These are phyloP conservation scores for Mactromeris polynyma DNA, from an alignment of 2,888 invertebrate genomes.

Conservation along the genomic window DNA sequence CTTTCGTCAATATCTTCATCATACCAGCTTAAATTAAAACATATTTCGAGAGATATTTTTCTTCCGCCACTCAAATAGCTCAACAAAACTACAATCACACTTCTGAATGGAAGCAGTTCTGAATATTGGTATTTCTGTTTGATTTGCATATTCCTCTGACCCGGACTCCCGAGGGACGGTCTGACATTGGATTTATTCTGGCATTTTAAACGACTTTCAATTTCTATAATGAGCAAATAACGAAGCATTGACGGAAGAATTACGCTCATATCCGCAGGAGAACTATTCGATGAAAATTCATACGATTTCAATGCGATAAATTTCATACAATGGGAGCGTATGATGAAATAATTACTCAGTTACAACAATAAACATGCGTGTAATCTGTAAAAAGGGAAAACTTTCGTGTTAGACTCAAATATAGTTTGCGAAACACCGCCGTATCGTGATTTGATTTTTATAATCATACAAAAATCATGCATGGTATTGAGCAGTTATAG, in stretches of 20 bases:
- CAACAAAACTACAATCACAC: background rate
- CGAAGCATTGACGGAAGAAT: constrained; percentile 40
- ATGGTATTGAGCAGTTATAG: constrained; percentile 13
- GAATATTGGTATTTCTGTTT: constrained; percentile 27
- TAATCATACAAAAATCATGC: background rate
- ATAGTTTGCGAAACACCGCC: constrained; percentile 34
- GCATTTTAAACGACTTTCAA: constrained; percentile 63
- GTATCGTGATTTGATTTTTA: constrained; percentile 10
- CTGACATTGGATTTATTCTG: constrained; percentile 62
- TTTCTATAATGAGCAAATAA: constrained; percentile 59
- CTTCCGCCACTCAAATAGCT: background rate
- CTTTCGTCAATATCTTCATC: background rate
- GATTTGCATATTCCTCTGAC: constrained; percentile 55
- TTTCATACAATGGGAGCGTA: constrained; percentile 40
- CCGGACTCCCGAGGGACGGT: constrained; percentile 50
- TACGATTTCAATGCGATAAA: constrained; percentile 44
- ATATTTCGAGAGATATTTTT: background rate
- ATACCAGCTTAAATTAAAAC: background rate
- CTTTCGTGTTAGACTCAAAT: constrained; percentile 53
- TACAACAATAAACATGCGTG: constrained; percentile 13
- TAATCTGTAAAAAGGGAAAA: constrained; percentile 32
- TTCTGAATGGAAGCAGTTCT: constrained; percentile 24
- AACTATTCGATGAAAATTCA: constrained; percentile 34
- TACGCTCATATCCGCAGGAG: constrained; percentile 43
- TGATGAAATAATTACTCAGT: constrained; percentile 12